Evolutionary conservation across 2,797 vertebrate genomes (phyloP), one percentile per base, ranked within the genome.

Genomic region (Gobio occitaniae): DNA sequence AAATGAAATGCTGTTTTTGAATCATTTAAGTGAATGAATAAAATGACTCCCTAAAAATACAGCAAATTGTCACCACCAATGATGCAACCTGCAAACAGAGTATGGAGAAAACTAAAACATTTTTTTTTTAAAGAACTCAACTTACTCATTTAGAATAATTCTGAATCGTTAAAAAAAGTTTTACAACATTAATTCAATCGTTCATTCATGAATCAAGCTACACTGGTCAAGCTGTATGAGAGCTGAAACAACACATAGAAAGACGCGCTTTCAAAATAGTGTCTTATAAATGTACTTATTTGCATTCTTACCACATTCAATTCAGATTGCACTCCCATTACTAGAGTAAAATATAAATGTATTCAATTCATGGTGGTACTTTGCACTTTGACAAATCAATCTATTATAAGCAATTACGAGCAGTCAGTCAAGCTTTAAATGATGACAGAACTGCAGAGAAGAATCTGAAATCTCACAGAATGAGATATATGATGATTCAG

Each of bases 341-440:
- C n/a, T 78, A 6, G 38, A 78, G 21, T 78, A 25, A 61, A 77
- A 61, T 15, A 44, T n/a, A 56, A 56, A n/a, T 29, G 25, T 21
- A 38, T 32, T 16, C 25, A 61, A 78, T 61, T 78, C 21, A 61
- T 17, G 7, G 19, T 29, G 36, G 75, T 25, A 44, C 75, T 44
- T 61, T 8, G 15, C 21, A 16, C 36, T 10, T 17, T n/a, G 10
- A 78, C 36, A 78, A 78, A 78, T 78, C 54, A 61, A 25, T 44
- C 75, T 61, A 78, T 61, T 61, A 61, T 44, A 78, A 78, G 54
- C 54, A 44, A 44, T 78, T 78, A 78, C 3, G 1, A 44, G 38
- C 61, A 61, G 36, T 44, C 36, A 61, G 38, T 61, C 38, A 61
- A 44, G 54, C 75, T 78, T 61, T 15, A 44, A 78, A 56, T 17